These are phyloP conservation scores for Acronicta aceris DNA, from an alignment of 2,888 invertebrate genomes.

Conservation along the genomic window DNA sequence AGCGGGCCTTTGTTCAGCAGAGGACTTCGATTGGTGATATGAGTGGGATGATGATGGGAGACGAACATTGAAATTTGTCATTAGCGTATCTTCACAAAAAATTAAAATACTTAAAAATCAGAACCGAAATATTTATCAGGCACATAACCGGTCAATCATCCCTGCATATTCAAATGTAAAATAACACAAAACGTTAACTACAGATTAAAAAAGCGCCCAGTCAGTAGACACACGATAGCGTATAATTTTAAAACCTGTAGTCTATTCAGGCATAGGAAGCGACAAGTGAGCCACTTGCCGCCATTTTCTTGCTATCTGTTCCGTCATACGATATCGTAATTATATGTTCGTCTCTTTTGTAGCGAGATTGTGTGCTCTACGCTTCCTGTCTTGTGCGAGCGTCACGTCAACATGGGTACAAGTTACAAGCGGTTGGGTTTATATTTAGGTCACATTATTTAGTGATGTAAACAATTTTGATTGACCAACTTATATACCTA, in stretches of 20 bases:
- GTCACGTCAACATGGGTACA: slow-evolving; percentile 51
- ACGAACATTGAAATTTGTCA: too few species aligned
- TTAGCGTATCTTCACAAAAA: too few species aligned
- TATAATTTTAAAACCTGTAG: slow-evolving; percentile 57
- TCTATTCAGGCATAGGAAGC: slow-evolving; percentile 72
- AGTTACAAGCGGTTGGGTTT: slow-evolving; percentile 45
- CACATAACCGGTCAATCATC: slow-evolving; percentile 19
- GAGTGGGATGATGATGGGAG: too few species aligned
- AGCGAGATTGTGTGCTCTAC: slow-evolving; percentile 71
- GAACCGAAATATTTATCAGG: background rate
- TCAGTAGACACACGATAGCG: slow-evolving; percentile 45
- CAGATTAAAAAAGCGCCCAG: slow-evolving; percentile 30
- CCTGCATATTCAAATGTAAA: slow-evolving; percentile 22
- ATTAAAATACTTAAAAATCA: too few species aligned
- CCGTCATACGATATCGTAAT: slow-evolving; percentile 82
- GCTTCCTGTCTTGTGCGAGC: slow-evolving; percentile 80
- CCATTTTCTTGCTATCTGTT: slow-evolving; percentile 65
- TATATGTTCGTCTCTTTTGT: slow-evolving; percentile 85
- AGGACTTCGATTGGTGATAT: too few species aligned
- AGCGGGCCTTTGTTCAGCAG: too few species aligned
- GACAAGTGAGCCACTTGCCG: slow-evolving; percentile 79
- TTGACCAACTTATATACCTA: too few species aligned
- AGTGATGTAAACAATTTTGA: too few species aligned
- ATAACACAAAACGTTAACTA: slow-evolving; percentile 24
- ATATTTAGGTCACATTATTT: too few species aligned